Evolutionary conservation across 92 coral and sea anemone species (phyloP).

Genomic region (Paramuricea clavata): DNA sequence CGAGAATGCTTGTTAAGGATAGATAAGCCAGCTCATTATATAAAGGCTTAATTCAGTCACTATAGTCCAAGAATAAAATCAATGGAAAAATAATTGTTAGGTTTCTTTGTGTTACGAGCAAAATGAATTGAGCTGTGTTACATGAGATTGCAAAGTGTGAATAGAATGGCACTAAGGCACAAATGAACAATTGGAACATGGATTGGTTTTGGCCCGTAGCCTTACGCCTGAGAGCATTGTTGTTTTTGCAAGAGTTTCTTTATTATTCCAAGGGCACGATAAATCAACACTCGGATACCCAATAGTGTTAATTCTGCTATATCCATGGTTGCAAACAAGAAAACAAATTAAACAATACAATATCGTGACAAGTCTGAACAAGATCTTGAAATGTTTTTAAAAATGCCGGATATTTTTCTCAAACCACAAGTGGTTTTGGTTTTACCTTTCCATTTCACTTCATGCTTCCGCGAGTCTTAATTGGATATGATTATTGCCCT

Average conservation of each 20-base stretch:
- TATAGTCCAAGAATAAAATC: no score
- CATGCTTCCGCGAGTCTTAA: background rate
- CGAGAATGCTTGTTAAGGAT: no score
- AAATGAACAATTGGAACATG: no score
- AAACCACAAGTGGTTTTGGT: background rate
- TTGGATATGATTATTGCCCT: background rate
- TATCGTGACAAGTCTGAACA: constrained; percentile 1
- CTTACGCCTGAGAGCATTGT: no score
- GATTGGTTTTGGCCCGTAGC: no score
- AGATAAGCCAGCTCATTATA: no score
- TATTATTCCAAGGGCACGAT: background rate
- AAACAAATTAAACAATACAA: background rate
- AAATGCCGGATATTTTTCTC: background rate
- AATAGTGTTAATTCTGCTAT: background rate
- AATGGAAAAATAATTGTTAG: no score
- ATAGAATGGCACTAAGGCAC: no score
- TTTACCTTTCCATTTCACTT: background rate
- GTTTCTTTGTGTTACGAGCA: no score
- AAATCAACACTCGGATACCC: background rate
- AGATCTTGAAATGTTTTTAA: background rate
- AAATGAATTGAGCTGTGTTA: no score
- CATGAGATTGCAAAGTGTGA: no score
- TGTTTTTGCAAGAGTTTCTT: background rate
- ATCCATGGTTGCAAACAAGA: background rate
- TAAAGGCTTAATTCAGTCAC: no score